Evolutionary conservation across 2,888 invertebrate species (phyloP), one percentile per base, ranked within the genome.

Genomic region (Chouioia cunea): DNA sequence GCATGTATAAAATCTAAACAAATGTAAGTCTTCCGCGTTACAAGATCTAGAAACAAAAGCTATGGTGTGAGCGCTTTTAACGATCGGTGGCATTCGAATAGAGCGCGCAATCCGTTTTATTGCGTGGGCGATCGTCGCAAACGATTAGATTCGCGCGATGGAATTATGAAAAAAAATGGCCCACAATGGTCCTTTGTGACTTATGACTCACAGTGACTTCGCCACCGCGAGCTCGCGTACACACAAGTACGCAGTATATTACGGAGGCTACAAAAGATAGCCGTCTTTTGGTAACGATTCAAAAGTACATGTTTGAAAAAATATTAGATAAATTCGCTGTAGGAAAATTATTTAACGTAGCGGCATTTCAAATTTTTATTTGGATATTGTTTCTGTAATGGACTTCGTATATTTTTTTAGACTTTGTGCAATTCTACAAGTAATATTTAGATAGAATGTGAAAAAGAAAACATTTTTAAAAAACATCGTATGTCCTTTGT

Each of bases 121-220:
- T 50, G 65, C 50, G 65, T 65, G 57, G 56, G 65, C 65, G 65
- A 57, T 57, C 65, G 65, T 65, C 43, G 43, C 43, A 2, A 43
- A n/a, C 65, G 65, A 65, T 65, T 57, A 57, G 65, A 65, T 65
- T 18, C 48, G 57, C 48, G 57, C 56, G 53, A 63, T 53, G 63
- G n/a, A 44, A 53, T 22, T 27, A 27, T 27, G 27, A 43, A 18
- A 43, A 65, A 65, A 57, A 65, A 57, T 65, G 43, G 48, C 15
- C 56, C 12, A 56, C 48, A 65, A 65, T 63, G 53, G 63, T 22
- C 53, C 63, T 63, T 63, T 63, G 63, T 63, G 53, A 63, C 0
- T 63, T 53, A 63, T 44, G 50, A 18, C 60, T 27, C 10, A 20
- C 15, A 46, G 57, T 36, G 10, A 16, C 10, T 16, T n/a, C n/a